Evolutionary conservation across 2,797 vertebrate genomes (phyloP), one percentile per base, ranked within the genome.

Genomic region (Acrossocheilus fasciatus): DNA sequence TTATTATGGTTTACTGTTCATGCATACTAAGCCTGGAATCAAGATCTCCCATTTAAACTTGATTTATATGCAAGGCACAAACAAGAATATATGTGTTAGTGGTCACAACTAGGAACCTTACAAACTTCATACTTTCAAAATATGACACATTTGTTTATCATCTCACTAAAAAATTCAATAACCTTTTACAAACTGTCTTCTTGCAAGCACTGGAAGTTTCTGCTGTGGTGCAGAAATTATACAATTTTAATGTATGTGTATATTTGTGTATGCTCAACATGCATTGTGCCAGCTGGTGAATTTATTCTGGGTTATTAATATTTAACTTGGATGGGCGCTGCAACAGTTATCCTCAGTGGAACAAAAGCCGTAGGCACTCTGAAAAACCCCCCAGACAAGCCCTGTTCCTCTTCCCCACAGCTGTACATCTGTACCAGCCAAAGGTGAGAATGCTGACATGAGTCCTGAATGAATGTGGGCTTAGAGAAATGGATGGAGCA

Each of bases 261-360:
- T 62, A 62, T 70, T 72, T 87, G 59, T 86, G 75, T 77, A 66
- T 89, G 88, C 74, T 79, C 43, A 79, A 73, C 76, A 83, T 43
- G 30, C 23, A 88, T 41, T 81, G 62, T 14, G 73, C 77, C 82
- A 89, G 85, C 84, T 88, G 80, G 64, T 89, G 79, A 86, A 88
- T 87, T 72, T 84, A 87, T 89, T 86, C 72, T 62, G 69, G 76
- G 66, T 75, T 86, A 87, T 91, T 87, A 89, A 85, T 87, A 87
- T 83, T 90, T 90, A 89, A 89, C 85, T 77, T 36, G 69, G 72
- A 75, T 18, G 80, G 81, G 86, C 69, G 52, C 83, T 73, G 74
- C 66, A 83, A 59, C 70, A 85, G 82, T 81, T 78, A 70, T 86
- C 69, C 81, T 77, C 54, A 83, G 80, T 66, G 66, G 41, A 86